These are phyloP conservation scores for Cenopis cana DNA, from an alignment of 2,888 invertebrate species.

Conservation along the genomic window DNA sequence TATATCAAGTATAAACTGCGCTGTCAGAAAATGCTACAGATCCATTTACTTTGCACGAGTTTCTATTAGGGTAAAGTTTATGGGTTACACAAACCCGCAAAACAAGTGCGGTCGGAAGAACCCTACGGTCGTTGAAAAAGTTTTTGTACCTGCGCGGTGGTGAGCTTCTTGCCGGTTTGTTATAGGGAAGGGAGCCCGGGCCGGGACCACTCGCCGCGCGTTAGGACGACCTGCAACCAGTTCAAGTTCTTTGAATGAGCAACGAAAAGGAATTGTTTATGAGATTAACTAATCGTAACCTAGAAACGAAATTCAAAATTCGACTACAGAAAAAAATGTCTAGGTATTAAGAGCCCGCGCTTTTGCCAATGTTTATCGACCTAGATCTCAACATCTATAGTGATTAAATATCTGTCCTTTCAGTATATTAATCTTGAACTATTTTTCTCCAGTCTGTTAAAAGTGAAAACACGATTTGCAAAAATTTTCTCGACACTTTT, in stretches of 20 bases:
- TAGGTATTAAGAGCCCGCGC: no score
- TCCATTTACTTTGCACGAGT: slow-evolving; percentile 1
- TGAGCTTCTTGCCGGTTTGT: slow-evolving; percentile 24
- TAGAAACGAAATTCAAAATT: no score
- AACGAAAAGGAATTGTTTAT: not conserved
- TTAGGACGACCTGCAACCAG: slow-evolving; percentile 9
- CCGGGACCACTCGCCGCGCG: slow-evolving; percentile 5
- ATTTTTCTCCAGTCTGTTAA: no score
- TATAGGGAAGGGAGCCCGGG: slow-evolving; percentile 14
- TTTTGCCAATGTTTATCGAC: no score
- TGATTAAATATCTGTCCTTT: no score
- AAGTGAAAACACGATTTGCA: no score
- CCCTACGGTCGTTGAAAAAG: slow-evolving; percentile 33
- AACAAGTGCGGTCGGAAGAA: slow-evolving; percentile 28
- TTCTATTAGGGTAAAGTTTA: not conserved
- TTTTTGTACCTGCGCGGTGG: slow-evolving; percentile 38
- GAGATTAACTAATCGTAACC: not conserved
- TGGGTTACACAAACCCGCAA: slow-evolving; percentile 15
- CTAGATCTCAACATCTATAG: no score
- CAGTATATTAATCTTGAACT: no score
- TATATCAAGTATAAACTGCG: not conserved
- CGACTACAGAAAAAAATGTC: no score
- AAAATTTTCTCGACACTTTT: no score
- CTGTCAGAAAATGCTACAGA: not conserved
- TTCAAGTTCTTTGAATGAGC: slow-evolving; percentile 15